Evolutionary conservation across 2,888 invertebrate genomes (phyloP).

Genomic region (Drosophila rubida): DNA sequence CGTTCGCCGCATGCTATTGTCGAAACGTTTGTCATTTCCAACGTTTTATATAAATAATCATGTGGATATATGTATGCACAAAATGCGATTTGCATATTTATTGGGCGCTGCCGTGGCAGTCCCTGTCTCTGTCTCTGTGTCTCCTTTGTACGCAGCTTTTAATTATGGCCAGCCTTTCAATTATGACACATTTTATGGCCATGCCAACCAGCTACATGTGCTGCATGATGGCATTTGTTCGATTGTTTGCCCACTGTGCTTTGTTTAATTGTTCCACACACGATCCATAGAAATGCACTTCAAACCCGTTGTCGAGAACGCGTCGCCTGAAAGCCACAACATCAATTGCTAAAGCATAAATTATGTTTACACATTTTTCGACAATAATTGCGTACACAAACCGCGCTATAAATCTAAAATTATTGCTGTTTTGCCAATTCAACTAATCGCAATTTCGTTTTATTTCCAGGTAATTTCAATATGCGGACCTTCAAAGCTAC

Average conservation of each 20-base stretch:
- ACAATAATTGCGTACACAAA: neutral
- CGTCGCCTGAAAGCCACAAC: neutral
- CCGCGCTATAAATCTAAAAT: neutral
- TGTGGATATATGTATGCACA: conserved; percentile 19
- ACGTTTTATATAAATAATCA: conserved; percentile 29
- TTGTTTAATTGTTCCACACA: conserved; percentile 51
- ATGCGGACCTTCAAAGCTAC: neutral
- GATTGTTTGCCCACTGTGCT: conserved; percentile 46
- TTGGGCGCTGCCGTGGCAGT: conserved; percentile 16
- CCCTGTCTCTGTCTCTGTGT: too few species aligned
- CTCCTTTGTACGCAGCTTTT: conserved; percentile 39
- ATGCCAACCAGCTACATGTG: conserved; percentile 23
- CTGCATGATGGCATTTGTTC: conserved; percentile 55
- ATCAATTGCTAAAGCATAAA: neutral
- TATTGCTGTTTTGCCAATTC: too few species aligned
- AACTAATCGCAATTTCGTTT: neutral
- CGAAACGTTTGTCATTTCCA: conserved; percentile 41
- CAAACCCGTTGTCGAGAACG: neutral
- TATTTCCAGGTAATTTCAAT: conserved; percentile 48
- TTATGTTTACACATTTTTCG: neutral
- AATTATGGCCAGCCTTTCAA: conserved; percentile 61
- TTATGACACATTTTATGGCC: conserved; percentile 57
- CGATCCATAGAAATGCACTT: neutral
- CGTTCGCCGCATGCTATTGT: conserved; percentile 33
- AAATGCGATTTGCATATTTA: conserved; percentile 63